Conservation (phyloP, 2,113 vertebrate species). For the Grammomys surdaster region DNA sequence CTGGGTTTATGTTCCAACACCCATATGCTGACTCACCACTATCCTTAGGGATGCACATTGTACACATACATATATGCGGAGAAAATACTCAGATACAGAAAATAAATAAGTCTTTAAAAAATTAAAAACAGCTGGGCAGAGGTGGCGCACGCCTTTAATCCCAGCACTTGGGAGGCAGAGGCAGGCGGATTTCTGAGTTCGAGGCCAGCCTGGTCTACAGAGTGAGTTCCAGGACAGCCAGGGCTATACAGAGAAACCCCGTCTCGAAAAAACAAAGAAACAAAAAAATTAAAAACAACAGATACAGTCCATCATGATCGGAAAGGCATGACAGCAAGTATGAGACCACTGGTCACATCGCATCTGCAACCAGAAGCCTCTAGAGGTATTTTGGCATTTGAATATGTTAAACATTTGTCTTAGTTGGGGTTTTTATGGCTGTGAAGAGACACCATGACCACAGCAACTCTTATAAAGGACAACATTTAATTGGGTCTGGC, state of each 20-base stretch:
- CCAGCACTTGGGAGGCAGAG: too few species aligned
- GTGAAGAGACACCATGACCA: background rate
- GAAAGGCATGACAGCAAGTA: background rate
- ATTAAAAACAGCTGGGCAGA: too few species aligned
- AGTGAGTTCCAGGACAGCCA: too few species aligned
- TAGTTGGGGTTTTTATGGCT: background rate
- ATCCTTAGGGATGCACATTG: background rate
- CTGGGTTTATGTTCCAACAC: background rate
- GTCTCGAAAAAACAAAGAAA: too few species aligned
- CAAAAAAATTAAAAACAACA: background rate
- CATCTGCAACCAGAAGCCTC: background rate
- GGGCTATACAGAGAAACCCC: too few species aligned
- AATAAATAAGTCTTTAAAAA: background rate
- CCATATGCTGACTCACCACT: background rate
- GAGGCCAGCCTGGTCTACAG: too few species aligned
- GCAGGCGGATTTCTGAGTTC: too few species aligned
- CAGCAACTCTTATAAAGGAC: background rate
- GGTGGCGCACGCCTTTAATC: too few species aligned
- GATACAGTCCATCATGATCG: background rate
- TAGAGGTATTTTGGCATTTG: too few species aligned
- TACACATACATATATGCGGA: background rate
- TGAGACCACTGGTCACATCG: background rate
- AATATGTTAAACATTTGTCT: background rate
- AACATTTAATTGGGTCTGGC: background rate
- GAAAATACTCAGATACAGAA: background rate